phyloP scores from a whole-genome alignment of 2,888 invertebrate genomes.

The Balanococcus diminutus region DNA sequence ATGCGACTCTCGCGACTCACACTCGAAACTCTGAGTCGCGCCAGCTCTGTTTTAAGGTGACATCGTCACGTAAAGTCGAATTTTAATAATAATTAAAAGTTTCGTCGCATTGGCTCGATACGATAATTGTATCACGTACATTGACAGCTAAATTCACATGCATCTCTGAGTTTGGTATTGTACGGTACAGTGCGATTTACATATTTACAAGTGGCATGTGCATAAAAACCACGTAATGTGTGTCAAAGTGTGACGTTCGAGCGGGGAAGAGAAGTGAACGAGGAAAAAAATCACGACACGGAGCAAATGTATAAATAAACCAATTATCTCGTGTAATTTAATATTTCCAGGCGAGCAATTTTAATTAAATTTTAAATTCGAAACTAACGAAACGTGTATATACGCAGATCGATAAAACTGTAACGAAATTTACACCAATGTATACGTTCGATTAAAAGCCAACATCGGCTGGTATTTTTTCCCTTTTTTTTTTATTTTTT shows the following conservation, averaged over 20 bases:
- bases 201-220: background rate
- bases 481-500: background rate
- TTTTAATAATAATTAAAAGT: background rate
- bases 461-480: background rate
- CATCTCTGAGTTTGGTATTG: background rate
- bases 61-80: background rate
- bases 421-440: conserved; percentile 17
- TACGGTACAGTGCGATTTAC: background rate
- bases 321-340: conserved; percentile 47
- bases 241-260: background rate
- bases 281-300: background rate
- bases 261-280: background rate
- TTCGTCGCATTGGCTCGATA: background rate
- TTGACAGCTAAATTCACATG: background rate
- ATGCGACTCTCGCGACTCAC: no score
- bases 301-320: background rate
- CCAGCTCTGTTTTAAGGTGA: no score
- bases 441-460: conserved; percentile 22
- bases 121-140: background rate
- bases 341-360: conserved; percentile 30
- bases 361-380: conserved; percentile 29
- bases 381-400: conserved; percentile 18
- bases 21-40: no score
- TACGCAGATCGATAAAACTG: background rate
- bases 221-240: background rate